Evolutionary conservation across 2,797 vertebrate species (phyloP).

Genomic region (Molossus alvarezi): DNA sequence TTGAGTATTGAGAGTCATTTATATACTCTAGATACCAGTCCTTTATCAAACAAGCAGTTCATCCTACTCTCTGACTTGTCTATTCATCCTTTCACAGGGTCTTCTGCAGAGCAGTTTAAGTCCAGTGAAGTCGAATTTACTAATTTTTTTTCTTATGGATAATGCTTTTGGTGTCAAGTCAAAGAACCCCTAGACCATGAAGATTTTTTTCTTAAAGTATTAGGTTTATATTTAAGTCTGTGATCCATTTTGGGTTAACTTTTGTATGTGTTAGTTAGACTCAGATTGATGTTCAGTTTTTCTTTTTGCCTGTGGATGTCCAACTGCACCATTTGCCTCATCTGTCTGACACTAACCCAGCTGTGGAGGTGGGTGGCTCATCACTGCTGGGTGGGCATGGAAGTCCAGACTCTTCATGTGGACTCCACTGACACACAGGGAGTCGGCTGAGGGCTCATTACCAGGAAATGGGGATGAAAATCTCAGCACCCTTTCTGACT

Average conservation of each 20-base stretch:
- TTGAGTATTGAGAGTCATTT: neutral
- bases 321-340: neutral
- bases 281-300: neutral
- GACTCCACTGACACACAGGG: neutral
- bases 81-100: neutral
- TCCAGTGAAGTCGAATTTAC: conserved; percentile 18
- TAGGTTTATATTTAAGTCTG: conserved; percentile 31
- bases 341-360: neutral
- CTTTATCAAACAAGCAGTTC: neutral
- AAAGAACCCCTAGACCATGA: neutral
- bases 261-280: conserved; percentile 23
- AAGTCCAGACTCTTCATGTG: neutral
- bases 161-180: neutral
- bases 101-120: neutral
- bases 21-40: neutral
- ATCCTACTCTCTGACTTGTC: neutral
- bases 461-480: neutral
- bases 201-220: neutral
- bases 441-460: neutral
- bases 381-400: neutral
- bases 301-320: neutral
- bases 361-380: neutral
- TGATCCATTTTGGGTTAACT: neutral
- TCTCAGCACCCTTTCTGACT: neutral
- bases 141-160: neutral